Conservation (phyloP, 1,140 invertebrate genomes). For the Sycobia sp. region DNA sequence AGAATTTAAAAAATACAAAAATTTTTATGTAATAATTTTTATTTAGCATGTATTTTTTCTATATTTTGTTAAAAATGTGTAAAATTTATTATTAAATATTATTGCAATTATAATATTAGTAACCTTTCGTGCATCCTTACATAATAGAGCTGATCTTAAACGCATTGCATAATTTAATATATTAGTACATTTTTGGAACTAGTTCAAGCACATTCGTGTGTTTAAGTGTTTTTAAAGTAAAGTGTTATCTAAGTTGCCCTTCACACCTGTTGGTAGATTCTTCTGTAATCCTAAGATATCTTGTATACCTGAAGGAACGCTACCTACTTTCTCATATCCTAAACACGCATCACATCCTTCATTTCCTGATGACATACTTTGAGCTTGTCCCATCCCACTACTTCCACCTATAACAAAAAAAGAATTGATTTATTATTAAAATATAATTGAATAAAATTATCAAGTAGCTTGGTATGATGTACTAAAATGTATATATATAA, state of each 20-base stretch:
- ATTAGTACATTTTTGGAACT: conserved; percentile 9
- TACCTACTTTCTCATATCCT: conserved; percentile 29
- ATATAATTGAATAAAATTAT: background rate
- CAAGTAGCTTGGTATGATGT: no score
- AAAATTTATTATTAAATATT: background rate
- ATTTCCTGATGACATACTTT: conserved; percentile 67
- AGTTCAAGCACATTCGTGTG: conserved; percentile 20
- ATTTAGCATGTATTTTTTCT: conserved; percentile 15
- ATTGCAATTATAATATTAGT: conserved; percentile 17
- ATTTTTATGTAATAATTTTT: conserved; percentile 6
- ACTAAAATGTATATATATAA: no score
- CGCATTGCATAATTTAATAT: background rate
- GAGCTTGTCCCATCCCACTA: conserved; percentile 80
- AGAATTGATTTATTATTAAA: background rate
- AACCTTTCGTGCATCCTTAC: conserved; percentile 16
- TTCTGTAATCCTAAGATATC: background rate
- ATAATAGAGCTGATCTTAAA: background rate
- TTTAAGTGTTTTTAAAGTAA: conserved; percentile 8
- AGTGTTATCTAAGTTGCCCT: conserved; percentile 2
- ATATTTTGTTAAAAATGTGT: conserved; percentile 1
- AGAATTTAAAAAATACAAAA: conserved; percentile 16
- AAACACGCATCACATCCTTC: conserved; percentile 57
- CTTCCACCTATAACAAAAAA: conserved; percentile 64
- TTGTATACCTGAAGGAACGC: background rate
- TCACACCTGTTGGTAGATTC: conserved; percentile 20